These are phyloP conservation scores for Mergus octosetaceus DNA, from an alignment of 2,797 vertebrate species.

Conservation along the genomic window DNA sequence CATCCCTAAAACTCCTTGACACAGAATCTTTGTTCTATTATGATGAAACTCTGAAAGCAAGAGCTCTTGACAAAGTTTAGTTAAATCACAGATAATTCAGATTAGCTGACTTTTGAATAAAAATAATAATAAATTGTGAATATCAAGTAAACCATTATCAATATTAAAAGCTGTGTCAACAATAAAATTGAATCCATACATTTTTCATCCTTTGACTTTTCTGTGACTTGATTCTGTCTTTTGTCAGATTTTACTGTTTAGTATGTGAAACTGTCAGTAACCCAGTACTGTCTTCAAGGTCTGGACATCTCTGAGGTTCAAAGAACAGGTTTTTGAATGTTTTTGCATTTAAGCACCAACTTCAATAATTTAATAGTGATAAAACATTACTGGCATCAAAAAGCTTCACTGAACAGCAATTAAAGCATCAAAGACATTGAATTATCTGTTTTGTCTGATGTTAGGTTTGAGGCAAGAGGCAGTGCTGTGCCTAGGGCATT, in stretches of 20 bases:
- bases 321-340: background rate
- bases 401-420: background rate
- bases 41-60: background rate
- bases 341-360: background rate
- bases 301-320: background rate
- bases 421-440: slow-evolving; percentile 20
- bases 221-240: background rate
- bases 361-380: background rate
- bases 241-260: background rate
- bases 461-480: slow-evolving; percentile 2
- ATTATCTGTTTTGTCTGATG: slow-evolving; percentile 8
- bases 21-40: background rate
- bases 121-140: background rate
- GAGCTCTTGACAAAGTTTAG: background rate
- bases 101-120: too few species aligned
- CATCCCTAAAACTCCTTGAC: background rate
- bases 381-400: background rate
- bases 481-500: background rate
- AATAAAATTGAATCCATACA: background rate
- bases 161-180: background rate
- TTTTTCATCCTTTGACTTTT: background rate
- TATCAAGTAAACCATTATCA: background rate
- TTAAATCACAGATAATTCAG: background rate
- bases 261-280: background rate
- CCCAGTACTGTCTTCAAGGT: background rate